Conservation (phyloP, 2,797 vertebrate species). For the Meda fulgida region DNA sequence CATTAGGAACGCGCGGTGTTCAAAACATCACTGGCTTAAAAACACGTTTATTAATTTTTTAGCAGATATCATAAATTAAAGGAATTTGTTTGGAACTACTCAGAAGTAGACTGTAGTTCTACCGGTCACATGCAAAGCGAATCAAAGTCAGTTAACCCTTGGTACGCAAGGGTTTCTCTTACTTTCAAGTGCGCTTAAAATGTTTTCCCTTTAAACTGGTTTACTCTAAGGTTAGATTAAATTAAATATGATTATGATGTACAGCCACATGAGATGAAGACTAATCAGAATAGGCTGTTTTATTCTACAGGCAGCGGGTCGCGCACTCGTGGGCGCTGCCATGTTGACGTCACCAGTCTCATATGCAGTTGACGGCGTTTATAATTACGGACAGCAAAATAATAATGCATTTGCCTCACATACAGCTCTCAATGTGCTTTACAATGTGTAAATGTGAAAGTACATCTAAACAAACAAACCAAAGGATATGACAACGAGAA, state of each 20-base stretch:
- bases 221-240: neutral
- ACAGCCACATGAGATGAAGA: neutral
- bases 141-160: neutral
- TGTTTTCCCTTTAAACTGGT: neutral
- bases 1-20: neutral
- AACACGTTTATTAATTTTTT: fast-evolving
- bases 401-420: neutral
- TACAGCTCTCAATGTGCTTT: neutral
- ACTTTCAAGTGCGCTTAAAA: neutral
- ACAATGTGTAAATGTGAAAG: neutral
- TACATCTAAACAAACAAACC: neutral
- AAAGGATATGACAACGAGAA: neutral
- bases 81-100: neutral
- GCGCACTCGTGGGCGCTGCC: neutral
- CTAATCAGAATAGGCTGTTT: neutral
- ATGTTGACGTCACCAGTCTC: neutral
- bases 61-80: neutral
- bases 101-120: neutral
- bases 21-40: neutral
- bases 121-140: slow-evolving; percentile 36
- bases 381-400: neutral
- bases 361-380: neutral
- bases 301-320: neutral
- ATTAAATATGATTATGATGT: neutral
- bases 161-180: neutral